Evolutionary conservation across 2,888 invertebrate genomes (phyloP).

Genomic region (Eupeodes luniger): DNA sequence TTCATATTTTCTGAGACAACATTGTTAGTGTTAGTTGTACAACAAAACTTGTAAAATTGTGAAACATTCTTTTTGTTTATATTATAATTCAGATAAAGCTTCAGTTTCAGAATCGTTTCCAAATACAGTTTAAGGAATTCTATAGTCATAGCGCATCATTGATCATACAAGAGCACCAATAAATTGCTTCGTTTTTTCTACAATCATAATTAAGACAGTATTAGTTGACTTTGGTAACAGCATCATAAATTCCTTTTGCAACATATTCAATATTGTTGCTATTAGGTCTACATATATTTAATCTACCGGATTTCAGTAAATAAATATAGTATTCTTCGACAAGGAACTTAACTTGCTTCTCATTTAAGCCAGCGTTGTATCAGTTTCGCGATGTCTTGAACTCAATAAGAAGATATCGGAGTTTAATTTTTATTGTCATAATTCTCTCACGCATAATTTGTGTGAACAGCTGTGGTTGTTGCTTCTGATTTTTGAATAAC

Average conservation of each 20-base stretch:
- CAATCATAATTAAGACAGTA: constrained; percentile 51
- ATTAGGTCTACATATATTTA: constrained; percentile 98
- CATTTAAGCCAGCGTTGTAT: constrained; percentile 97
- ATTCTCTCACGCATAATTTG: constrained; percentile 95
- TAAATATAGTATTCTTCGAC: constrained; percentile 95
- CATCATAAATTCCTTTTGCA: constrained; percentile 93
- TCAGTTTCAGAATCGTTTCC: too few species aligned
- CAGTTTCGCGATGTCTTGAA: constrained; percentile 96
- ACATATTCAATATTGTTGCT: constrained; percentile 95
- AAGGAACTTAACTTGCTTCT: constrained; percentile 90
- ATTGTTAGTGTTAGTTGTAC: too few species aligned
- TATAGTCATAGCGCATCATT: neutral
- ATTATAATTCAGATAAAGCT: too few species aligned
- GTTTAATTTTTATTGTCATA: constrained; percentile 91
- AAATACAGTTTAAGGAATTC: constrained; percentile 30
- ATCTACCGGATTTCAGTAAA: constrained; percentile 95
- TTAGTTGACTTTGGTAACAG: constrained; percentile 84
- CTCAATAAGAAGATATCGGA: constrained; percentile 89
- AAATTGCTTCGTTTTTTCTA: neutral
- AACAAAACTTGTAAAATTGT: too few species aligned
- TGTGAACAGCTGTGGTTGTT: constrained; percentile 89
- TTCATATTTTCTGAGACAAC: too few species aligned
- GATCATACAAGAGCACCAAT: neutral
- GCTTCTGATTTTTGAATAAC: constrained; percentile 89
- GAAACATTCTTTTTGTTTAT: too few species aligned